Conservation (phyloP, 1,140 invertebrate species). For the Drosophila subobscura region DNA sequence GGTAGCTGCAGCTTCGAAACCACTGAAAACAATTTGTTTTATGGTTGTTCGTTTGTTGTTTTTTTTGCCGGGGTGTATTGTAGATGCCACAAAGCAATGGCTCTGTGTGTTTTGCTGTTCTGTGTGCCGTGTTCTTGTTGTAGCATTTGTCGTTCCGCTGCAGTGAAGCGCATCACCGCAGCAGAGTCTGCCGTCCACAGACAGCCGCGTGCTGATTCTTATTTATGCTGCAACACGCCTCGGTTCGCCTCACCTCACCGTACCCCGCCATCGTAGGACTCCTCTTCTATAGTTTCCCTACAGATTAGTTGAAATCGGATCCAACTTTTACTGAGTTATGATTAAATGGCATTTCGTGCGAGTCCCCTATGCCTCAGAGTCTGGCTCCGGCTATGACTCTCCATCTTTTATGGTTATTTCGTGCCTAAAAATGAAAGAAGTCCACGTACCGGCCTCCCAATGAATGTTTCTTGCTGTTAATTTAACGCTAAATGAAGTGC, state of each 20-base stretch:
- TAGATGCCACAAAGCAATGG: conserved; percentile 39
- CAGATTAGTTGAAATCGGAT: conserved; percentile 48
- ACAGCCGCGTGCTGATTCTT: conserved; percentile 67
- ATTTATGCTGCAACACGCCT: conserved; percentile 69
- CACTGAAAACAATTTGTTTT: conserved; percentile 4
- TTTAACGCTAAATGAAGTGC: conserved; percentile 83
- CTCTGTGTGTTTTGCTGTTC: conserved; percentile 27
- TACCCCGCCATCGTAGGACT: background rate
- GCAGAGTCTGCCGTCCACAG: conserved; percentile 17
- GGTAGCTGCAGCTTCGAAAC: too few species aligned
- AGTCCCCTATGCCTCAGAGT: conserved; percentile 15
- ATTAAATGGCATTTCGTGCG: conserved; percentile 76
- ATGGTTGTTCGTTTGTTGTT: conserved; percentile 30
- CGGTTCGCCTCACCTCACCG: conserved; percentile 4
- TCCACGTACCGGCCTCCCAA: conserved; percentile 30
- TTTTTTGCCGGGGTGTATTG: conserved; percentile 29
- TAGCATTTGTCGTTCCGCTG: conserved; percentile 63
- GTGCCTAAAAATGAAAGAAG: conserved; percentile 58
- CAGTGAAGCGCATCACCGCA: conserved; percentile 77
- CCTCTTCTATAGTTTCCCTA: background rate
- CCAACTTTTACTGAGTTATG: conserved; percentile 63
- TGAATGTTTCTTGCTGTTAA: conserved; percentile 64
- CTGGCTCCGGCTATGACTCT: background rate
- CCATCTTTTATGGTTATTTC: conserved; percentile 57
- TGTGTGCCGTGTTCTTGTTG: conserved; percentile 7